phyloP scores from a whole-genome alignment of 2,888 invertebrate species.

The Priocnemis perturbator region DNA sequence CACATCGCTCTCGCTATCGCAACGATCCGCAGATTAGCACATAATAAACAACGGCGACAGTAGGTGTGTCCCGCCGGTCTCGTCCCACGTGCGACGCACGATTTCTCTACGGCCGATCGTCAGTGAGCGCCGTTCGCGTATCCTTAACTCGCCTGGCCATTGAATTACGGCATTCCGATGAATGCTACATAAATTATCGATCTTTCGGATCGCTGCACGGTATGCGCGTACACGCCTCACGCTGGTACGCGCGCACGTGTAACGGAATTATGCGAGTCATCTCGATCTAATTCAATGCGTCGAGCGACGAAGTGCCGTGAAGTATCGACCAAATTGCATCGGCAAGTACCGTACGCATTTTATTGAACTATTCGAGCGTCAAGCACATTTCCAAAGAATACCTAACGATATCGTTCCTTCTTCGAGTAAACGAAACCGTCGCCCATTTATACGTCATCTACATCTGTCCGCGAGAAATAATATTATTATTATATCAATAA shows the following conservation, averaged over 20 bases:
- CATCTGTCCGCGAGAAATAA: no score
- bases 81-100: conserved; percentile 26
- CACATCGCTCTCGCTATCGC: not conserved
- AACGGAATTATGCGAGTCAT: conserved; percentile 10
- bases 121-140: conserved; percentile 20
- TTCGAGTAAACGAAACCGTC: no score
- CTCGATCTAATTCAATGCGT: not conserved
- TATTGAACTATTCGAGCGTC: no score
- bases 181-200: conserved; percentile 34
- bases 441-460: no score
- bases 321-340: no score
- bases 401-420: no score
- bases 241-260: conserved; percentile 1
- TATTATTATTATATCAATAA: no score
- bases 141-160: conserved; percentile 16
- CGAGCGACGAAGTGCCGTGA: not conserved
- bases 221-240: conserved; percentile 1
- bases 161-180: conserved; percentile 41
- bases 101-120: conserved; percentile 33
- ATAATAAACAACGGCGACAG: conserved; percentile 57
- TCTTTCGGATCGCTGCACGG: conserved; percentile 24
- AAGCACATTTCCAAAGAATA: no score
- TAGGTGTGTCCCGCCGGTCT: conserved; percentile 46
- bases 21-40: conserved; percentile 49
- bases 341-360: no score